A percentile compares a stretch with the other conserved stretches of the same genome.
Evolutionary conservation across 2,113 vertebrate species (phyloP).

Genomic region (Anser cygnoides): DNA sequence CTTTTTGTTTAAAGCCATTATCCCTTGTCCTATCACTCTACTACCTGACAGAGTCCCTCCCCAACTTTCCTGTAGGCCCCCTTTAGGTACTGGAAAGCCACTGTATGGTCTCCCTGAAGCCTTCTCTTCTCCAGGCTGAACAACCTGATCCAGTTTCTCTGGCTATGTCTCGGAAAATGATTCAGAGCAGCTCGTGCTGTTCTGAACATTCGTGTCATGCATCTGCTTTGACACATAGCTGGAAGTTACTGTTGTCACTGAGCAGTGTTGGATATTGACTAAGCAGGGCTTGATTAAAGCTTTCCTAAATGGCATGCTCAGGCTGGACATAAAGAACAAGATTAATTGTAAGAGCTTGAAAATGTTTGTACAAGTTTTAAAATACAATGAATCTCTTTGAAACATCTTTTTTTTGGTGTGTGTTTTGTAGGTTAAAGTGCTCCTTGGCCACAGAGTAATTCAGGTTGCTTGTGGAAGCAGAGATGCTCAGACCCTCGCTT

Average conservation of each 20-base stretch:
- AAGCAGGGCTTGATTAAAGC: not conserved
- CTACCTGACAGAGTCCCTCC: too few relatives aligned
- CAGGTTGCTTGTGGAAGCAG: slow-evolving; percentile 98
- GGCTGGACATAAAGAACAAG: not conserved
- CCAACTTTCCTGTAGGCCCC: too few relatives aligned
- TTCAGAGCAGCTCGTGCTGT: not conserved
- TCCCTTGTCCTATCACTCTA: too few relatives aligned
- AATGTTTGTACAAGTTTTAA: not conserved
- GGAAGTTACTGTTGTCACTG: not conserved
- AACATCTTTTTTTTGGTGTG: not conserved
- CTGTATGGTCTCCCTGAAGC: too few relatives aligned
- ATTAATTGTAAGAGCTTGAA: not conserved
- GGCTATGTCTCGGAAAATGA: not conserved
- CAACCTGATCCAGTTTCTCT: not conserved
- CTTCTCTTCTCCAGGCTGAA: too few relatives aligned
- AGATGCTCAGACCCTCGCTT: slow-evolving; percentile 95
- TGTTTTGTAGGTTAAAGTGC: slow-evolving; percentile 89
- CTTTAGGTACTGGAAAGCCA: too few relatives aligned
- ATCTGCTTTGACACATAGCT: not conserved
- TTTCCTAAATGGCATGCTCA: not conserved
- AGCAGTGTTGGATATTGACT: not conserved
- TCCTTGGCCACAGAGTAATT: slow-evolving; percentile 94
- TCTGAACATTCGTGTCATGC: not conserved
- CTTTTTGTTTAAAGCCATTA: too few relatives aligned
- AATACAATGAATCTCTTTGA: not conserved